Evolutionary conservation across 2,113 vertebrate species (phyloP), one percentile per base, ranked within the genome.

Genomic region (Ctenodactylus gundi): DNA sequence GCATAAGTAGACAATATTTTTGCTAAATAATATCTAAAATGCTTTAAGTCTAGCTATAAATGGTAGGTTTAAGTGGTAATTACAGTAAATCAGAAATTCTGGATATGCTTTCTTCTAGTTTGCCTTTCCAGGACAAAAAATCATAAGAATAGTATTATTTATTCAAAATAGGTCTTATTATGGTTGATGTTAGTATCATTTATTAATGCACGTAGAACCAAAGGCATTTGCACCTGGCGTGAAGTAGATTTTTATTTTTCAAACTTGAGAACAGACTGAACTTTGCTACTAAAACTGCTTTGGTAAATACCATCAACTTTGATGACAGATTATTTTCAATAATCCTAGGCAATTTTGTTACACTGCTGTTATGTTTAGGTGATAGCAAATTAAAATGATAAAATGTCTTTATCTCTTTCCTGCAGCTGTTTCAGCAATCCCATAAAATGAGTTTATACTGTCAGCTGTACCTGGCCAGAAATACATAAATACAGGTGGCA

Each of bases 331-430:
- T 96, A 36, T 97, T 97, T 98, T 65, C 67, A 96, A 88, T 96
- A 97, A 97, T 96, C 68, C 53, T 51, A 85, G 65, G 70, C 21
- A 94, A 80, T 86, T 97, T 96, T 97, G 68, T 95, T 87, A 77
- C 23, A 67, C n/a, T 92, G 20, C 86, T 3, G 17, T 86, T 34
- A 31, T 85, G 51, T 68, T 85, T 96, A 95, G 84, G 76, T 88
- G 95, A 96, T 88, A 93, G 55, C 67, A 97, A 93, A 97, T 97
- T 96, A 90, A 97, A 96, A 97, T 88, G 44, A 85, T 96, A 96
- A 95, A 94, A 95, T 82, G 62, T 80, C 81, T 97, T 97, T 97
- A 96, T 97, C 97, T 97, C 62, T 97, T 96, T 90, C 93, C 64
- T 96, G 67, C 77, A 97, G 80, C 94, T 97, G 57, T 91, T 93